A percentile compares a stretch with the other conserved stretches of the same genome.
Evolutionary conservation across 2,113 vertebrate genomes (phyloP).

Genomic region (Trogon surrucura): DNA sequence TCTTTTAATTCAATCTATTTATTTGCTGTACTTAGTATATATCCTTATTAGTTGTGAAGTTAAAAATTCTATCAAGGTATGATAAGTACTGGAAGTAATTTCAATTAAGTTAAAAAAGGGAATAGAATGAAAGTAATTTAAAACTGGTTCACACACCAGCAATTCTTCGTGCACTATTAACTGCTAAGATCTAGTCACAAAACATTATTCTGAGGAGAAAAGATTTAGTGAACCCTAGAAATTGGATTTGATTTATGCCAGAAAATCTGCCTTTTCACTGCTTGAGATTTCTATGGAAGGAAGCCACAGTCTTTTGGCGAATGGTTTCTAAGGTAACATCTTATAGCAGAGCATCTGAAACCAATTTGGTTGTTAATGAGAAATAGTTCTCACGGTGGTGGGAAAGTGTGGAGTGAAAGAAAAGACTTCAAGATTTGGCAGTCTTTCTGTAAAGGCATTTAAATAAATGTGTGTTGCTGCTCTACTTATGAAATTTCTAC

Average conservation of each 20-base stretch:
- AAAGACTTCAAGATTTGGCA: slow-evolving; percentile 75
- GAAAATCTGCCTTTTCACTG: slow-evolving; percentile 86
- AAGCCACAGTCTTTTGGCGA: slow-evolving; percentile 82
- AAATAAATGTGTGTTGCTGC: slow-evolving; percentile 69
- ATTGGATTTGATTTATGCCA: slow-evolving; percentile 88
- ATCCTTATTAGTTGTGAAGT: neutral
- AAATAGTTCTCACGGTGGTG: slow-evolving; percentile 84
- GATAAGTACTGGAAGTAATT: slow-evolving; percentile 57
- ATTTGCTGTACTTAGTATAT: neutral
- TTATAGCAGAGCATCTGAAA: slow-evolving; percentile 87
- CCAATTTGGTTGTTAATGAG: slow-evolving; percentile 91
- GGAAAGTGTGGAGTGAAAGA: slow-evolving; percentile 85
- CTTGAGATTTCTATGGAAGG: slow-evolving; percentile 85
- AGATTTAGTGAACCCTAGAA: slow-evolving; percentile 90
- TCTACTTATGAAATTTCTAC: slow-evolving; percentile 77
- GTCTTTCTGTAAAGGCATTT: slow-evolving; percentile 68
- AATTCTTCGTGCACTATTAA: slow-evolving; percentile 81
- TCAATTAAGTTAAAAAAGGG: slow-evolving; percentile 60
- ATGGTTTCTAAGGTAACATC: slow-evolving; percentile 88
- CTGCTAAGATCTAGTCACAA: slow-evolving; percentile 81
- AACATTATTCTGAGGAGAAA: slow-evolving; percentile 85
- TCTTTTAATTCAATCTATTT: neutral
- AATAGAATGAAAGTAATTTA: slow-evolving; percentile 73
- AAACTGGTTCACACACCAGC: slow-evolving; percentile 81
- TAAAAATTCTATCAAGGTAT: slow-evolving; percentile 48